These are phyloP conservation scores for Euura lappo DNA, from an alignment of 1,140 invertebrate species.

Conservation along the genomic window DNA sequence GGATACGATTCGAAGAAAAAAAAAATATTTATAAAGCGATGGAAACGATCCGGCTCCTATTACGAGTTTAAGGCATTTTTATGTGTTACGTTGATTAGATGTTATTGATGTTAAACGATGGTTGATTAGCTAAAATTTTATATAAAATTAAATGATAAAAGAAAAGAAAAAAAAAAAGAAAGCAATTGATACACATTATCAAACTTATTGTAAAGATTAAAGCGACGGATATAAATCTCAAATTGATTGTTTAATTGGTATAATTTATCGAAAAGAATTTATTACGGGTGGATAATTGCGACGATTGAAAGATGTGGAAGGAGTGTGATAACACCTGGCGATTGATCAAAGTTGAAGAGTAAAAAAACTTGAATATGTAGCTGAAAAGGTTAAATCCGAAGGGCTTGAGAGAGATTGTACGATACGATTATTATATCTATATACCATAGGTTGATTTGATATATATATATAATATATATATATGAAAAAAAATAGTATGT, in stretches of 20 bases:
- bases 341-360: not conserved
- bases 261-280: too few relatives aligned
- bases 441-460: constrained; percentile 41
- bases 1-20: constrained; percentile 30
- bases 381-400: not conserved
- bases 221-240: too few relatives aligned
- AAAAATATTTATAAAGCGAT: constrained; percentile 5
- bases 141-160: constrained; percentile 9
- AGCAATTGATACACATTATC: too few relatives aligned
- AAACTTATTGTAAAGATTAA: too few relatives aligned
- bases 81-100: constrained; percentile 28
- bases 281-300: too few relatives aligned
- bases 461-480: constrained; percentile 17
- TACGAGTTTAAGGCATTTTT: constrained; percentile 25
- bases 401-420: not conserved
- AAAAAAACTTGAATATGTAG: not conserved
- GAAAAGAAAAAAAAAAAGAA: not conserved
- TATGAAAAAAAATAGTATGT: not conserved
- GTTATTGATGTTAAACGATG: constrained; percentile 28
- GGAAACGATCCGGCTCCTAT: constrained; percentile 29
- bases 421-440: not conserved
- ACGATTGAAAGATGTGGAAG: too few relatives aligned
- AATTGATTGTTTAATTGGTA: too few relatives aligned
- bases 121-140: constrained; percentile 24
- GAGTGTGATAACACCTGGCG: not conserved